phyloP scores from a whole-genome alignment of 2,113 vertebrate genomes.

The Sterrhoptilus dennistouni region DNA sequence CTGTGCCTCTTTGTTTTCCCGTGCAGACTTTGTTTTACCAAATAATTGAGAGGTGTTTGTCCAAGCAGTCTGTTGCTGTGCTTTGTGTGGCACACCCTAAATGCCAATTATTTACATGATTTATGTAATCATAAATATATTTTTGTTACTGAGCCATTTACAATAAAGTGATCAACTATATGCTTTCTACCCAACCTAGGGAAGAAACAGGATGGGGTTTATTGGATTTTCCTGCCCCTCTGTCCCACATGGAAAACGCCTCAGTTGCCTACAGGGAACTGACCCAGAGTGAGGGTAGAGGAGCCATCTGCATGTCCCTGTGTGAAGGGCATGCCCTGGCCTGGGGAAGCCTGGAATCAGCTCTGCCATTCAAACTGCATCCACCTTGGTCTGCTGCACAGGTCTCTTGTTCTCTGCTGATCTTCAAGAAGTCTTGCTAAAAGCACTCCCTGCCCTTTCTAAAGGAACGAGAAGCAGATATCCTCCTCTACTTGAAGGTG shows the following conservation, averaged over 20 bases:
- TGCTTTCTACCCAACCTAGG: neutral
- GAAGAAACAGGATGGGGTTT: neutral
- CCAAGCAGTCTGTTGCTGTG: neutral
- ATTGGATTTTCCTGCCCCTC: neutral
- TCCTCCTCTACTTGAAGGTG: neutral
- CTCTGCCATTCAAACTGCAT: accelerated
- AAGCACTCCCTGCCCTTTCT: neutral
- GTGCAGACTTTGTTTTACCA: neutral
- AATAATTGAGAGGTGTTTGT: neutral
- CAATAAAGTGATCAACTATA: neutral
- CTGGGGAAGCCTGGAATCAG: neutral
- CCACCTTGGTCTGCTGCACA: neutral
- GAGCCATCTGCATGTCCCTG: no score
- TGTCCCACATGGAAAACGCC: neutral
- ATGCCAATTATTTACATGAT: neutral
- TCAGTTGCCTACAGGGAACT: neutral
- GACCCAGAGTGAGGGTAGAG: accelerated
- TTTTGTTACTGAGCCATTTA: neutral
- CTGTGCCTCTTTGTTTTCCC: no score
- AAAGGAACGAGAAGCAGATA: neutral
- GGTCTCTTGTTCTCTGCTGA: neutral
- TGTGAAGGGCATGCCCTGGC: accelerated
- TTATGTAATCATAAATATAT: neutral
- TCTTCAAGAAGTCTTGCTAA: neutral
- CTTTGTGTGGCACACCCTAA: neutral